Conservation (phyloP, 2,797 vertebrate species). For the Sparus aurata region DNA sequence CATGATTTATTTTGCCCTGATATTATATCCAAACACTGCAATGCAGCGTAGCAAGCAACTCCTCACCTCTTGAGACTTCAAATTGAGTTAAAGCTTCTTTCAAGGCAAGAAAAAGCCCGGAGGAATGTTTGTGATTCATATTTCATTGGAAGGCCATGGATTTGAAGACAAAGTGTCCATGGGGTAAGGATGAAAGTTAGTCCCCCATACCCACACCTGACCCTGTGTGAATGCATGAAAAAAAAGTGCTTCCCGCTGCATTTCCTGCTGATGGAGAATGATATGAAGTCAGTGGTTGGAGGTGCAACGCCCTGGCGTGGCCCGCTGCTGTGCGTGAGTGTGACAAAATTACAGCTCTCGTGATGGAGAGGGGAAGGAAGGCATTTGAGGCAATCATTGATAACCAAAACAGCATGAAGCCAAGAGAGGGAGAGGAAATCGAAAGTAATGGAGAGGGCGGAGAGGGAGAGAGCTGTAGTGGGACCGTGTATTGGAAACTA, state of each 20-base stretch:
- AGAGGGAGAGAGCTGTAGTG: constrained; percentile 30
- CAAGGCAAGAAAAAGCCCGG: constrained; percentile 58
- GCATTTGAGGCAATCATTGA: constrained; percentile 68
- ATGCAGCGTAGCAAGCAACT: constrained; percentile 42
- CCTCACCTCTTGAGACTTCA: constrained; percentile 47
- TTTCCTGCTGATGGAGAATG: constrained; percentile 53
- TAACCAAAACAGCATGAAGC: constrained; percentile 67
- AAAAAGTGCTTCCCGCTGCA: constrained; percentile 52
- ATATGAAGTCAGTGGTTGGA: constrained; percentile 41
- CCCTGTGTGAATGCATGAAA: constrained; percentile 38
- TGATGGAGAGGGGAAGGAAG: constrained; percentile 68
- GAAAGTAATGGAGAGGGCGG: constrained; percentile 49
- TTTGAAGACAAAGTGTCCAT: constrained; percentile 46
- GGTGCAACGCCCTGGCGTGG: constrained; percentile 43
- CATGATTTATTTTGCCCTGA: constrained; percentile 44
- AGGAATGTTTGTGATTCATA: constrained; percentile 64
- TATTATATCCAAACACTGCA: constrained; percentile 58
- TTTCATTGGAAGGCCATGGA: constrained; percentile 58
- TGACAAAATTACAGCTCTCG: constrained; percentile 66
- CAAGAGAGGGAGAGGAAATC: constrained; percentile 61
- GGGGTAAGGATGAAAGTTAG: constrained; percentile 61
- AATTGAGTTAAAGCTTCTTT: constrained; percentile 68
- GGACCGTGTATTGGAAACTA: constrained; percentile 16
- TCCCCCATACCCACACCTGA: constrained; percentile 31
- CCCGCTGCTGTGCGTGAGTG: constrained; percentile 39